Conservation (phyloP, 2,113 vertebrate genomes). For the Neotragus pygmaeus region DNA sequence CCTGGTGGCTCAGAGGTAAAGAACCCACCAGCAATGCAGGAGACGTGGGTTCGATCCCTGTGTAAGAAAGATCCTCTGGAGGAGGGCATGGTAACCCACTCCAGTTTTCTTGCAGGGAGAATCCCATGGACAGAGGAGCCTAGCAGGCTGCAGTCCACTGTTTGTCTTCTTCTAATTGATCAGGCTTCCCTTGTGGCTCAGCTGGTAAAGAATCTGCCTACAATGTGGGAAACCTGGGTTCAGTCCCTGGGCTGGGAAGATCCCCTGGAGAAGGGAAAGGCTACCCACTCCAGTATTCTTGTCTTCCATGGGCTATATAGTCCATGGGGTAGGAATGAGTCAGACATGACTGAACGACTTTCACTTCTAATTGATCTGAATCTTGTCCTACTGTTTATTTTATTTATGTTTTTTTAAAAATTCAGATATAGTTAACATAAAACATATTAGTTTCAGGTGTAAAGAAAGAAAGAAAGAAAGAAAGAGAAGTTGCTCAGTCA, state of each 20-base stretch:
- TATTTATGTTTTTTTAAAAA: background rate
- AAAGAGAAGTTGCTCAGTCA: too few species aligned
- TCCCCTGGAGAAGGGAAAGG: background rate
- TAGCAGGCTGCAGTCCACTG: background rate
- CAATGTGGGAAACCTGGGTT: background rate
- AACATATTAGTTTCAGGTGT: background rate
- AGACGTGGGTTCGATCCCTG: background rate
- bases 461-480: too few species aligned
- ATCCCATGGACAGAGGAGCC: background rate
- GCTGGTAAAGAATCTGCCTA: fast-evolving
- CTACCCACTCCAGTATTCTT: background rate
- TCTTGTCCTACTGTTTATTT: background rate
- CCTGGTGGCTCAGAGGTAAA: background rate
- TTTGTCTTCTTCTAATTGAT: background rate
- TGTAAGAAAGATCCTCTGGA: background rate
- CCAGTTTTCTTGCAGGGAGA: background rate
- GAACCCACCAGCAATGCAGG: background rate
- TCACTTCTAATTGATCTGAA: background rate
- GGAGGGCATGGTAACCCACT: background rate
- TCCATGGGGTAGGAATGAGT: background rate
- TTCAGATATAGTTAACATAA: background rate
- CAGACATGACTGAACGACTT: background rate
- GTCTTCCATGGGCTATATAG: background rate
- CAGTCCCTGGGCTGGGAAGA: background rate
- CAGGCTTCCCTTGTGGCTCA: background rate